Percentiles rank a stretch among this genome's conserved stretches.
Evolutionary conservation across 2,888 invertebrate species (phyloP).

Genomic region (Hybos culiciformis): DNA sequence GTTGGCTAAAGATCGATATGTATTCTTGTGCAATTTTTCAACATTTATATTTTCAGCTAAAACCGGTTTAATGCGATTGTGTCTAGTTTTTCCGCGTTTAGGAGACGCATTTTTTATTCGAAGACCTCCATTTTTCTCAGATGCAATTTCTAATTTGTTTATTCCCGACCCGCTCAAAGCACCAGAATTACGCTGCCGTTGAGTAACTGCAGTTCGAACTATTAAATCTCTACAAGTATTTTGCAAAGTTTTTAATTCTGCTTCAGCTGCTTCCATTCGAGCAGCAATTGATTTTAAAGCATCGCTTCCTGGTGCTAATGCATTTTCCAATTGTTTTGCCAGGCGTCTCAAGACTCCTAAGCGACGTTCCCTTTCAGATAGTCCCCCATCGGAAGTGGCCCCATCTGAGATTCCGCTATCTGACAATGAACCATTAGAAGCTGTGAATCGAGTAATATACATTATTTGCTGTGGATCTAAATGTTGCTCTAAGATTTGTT

Average conservation of each 20-base stretch:
- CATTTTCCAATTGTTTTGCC: slow-evolving; percentile 49
- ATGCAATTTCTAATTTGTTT: background rate
- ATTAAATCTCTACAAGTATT: slow-evolving; percentile 49
- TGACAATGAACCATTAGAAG: slow-evolving; percentile 47
- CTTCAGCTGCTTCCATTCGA: slow-evolving; percentile 52
- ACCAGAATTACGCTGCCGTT: slow-evolving; percentile 12
- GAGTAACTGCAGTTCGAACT: slow-evolving; percentile 35
- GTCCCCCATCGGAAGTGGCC: slow-evolving; percentile 55
- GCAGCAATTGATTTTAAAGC: slow-evolving; percentile 47
- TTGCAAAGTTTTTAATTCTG: slow-evolving; percentile 50
- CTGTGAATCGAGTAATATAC: slow-evolving; percentile 30
- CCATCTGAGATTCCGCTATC: slow-evolving; percentile 64
- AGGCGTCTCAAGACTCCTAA: slow-evolving; percentile 49
- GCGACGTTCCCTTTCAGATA: slow-evolving; percentile 49
- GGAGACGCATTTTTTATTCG: slow-evolving; percentile 13
- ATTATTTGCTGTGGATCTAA: background rate
- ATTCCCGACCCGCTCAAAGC: background rate
- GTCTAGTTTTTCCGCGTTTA: background rate
- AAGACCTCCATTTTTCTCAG: background rate
- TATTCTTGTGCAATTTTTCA: background rate
- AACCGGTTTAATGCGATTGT: background rate
- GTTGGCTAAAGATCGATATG: background rate
- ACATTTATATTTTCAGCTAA: background rate
- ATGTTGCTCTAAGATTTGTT: background rate
- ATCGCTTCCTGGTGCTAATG: slow-evolving; percentile 51